These are phyloP conservation scores for Hirtodrosophila histrioides DNA, from an alignment of 2,888 invertebrate genomes.

Conservation along the genomic window DNA sequence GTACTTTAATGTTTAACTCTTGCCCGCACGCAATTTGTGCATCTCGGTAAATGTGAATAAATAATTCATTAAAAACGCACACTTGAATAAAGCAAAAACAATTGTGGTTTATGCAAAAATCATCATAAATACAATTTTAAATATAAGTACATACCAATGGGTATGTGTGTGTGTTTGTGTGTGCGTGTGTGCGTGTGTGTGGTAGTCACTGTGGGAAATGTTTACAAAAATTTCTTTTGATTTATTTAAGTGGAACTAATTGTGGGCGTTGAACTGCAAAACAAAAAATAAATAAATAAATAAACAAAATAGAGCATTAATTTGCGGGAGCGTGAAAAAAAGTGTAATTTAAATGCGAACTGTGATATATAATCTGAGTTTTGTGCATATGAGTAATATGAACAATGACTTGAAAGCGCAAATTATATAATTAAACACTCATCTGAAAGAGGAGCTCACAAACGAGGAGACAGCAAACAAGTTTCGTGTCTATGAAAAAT, in stretches of 20 bases:
- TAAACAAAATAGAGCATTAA: slow-evolving; percentile 34
- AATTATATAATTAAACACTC: slow-evolving; percentile 73
- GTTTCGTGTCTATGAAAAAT: slow-evolving; percentile 71
- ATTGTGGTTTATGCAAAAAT: slow-evolving; percentile 61
- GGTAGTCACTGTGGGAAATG: slow-evolving; percentile 45
- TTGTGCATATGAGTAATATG: slow-evolving; percentile 20
- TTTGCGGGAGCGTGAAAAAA: slow-evolving; percentile 25
- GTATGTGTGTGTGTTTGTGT: slow-evolving; percentile 6
- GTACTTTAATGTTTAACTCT: slow-evolving; percentile 32
- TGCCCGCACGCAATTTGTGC: slow-evolving; percentile 39
- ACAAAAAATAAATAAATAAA: slow-evolving; percentile 10
- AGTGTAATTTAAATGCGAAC: slow-evolving; percentile 35
- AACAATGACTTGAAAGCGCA: slow-evolving; percentile 37
- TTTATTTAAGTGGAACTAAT: slow-evolving; percentile 80
- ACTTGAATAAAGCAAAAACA: slow-evolving; percentile 50
- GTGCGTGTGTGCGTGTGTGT: slow-evolving; percentile 12
- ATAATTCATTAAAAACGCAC: slow-evolving; percentile 59
- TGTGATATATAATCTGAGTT: slow-evolving; percentile 44
- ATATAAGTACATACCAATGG: slow-evolving; percentile 23
- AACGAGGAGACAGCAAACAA: slow-evolving; percentile 3
- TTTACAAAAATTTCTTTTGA: slow-evolving; percentile 73
- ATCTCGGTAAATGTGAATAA: slow-evolving; percentile 57
- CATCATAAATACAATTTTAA: slow-evolving; percentile 28
- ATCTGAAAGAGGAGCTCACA: slow-evolving; percentile 15
- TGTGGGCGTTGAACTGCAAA: slow-evolving; percentile 77